phyloP scores from a whole-genome alignment of 2,797 vertebrate genomes.

The Gallinago stenura region DNA sequence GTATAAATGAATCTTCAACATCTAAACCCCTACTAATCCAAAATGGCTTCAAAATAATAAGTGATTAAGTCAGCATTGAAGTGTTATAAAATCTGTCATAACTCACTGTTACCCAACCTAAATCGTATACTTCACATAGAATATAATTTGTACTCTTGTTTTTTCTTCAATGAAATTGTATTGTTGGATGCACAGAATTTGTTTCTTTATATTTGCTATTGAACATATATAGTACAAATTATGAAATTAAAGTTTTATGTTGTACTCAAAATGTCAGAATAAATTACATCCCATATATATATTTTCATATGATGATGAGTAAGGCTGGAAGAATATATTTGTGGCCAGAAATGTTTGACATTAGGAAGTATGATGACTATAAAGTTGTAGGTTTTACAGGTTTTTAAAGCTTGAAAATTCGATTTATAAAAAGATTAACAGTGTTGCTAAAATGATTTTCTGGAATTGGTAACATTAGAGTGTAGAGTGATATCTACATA shows the following conservation, averaged over 20 bases:
- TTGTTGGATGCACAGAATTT: background rate
- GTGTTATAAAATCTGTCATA: background rate
- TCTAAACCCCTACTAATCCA: background rate
- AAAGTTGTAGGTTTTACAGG: background rate
- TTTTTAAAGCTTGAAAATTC: conserved; percentile 6
- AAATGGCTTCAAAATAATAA: background rate
- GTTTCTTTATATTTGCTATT: background rate
- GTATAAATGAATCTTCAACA: background rate
- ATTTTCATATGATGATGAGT: background rate
- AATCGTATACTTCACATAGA: background rate
- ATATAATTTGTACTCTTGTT: background rate
- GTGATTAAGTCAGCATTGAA: background rate
- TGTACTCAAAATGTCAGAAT: background rate
- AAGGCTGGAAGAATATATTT: background rate
- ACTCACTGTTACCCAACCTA: background rate
- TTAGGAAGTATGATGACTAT: background rate
- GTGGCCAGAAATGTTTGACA: background rate
- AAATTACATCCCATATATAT: background rate
- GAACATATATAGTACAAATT: background rate
- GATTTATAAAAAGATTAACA: conserved; percentile 19
- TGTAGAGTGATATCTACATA: background rate
- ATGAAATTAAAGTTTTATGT: background rate
- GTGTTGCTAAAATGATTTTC: background rate
- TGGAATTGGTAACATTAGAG: background rate
- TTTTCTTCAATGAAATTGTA: background rate